Base-by-base conservation (phyloP, 2,888 invertebrate genomes). In the Megastigmus dorsalis region DNA sequence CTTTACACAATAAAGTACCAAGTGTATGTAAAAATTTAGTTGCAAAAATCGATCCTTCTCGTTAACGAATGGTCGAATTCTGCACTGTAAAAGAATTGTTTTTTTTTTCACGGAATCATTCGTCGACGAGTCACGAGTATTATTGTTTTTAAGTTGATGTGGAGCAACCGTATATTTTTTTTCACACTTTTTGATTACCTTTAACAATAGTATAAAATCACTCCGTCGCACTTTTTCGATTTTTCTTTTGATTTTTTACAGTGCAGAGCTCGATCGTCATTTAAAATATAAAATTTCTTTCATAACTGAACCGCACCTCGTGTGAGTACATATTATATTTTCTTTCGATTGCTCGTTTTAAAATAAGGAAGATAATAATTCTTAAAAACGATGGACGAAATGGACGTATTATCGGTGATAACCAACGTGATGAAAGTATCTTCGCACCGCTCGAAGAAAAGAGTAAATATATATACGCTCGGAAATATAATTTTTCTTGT, bases 1-100 rank as follows among this genome's bases (percentile, higher is more conserved):
- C 57, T 57, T 67, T 36, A 67, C 78, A 74, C 73, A 77, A 76
- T 78, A 74, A 78, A 78, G 76, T 78, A 79, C 68, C 77, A 79
- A 77, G 65, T 74, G 50, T 66, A 59, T 72, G 78, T 76, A 79
- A 78, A 80, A 78, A 77, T 77, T 74, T 78, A 71, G 75, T 80
- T 79, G 79, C 81, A 78, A 79, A 76, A 74, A 52, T 70, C 57
- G 62, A 69, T 74, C 18, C 33, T 30, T 59, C 55, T 66, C 26
- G 36, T 62, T 7, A 41, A 43, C 57, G 57, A 45, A 20, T 67
- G 30, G 67, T 68, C 72, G 48, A 41, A 59, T 43, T 59, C 36
- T 10, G 50, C 43, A 50, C 71, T 71, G 68, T 48, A 67, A 63
- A 66, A 57, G 9, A 20, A 59, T 63, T 63, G n/a, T n/a, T 13